phyloP scores from a whole-genome alignment of 2,797 vertebrate species.

The Lepidocolaptes lacrymiger region DNA sequence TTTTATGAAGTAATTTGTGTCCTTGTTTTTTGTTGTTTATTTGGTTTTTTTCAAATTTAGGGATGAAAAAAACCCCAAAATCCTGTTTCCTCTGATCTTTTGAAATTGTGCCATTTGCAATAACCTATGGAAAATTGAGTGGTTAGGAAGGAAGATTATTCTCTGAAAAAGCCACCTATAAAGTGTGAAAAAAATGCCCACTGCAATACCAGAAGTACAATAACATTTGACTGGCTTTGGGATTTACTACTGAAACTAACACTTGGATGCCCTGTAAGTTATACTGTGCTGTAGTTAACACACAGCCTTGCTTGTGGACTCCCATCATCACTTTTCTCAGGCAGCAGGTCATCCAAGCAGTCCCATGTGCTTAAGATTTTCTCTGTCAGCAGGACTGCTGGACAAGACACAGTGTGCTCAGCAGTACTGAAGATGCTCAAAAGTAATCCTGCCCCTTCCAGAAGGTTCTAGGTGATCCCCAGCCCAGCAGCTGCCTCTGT shows the following conservation, averaged over 20 bases:
- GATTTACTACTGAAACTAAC: background rate
- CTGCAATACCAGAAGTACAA: background rate
- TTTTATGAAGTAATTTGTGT: background rate
- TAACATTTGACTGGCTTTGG: background rate
- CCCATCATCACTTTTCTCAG: background rate
- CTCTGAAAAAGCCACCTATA: background rate
- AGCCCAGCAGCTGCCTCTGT: background rate
- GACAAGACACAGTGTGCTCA: background rate
- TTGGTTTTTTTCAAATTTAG: background rate
- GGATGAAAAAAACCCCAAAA: rapidly evolving
- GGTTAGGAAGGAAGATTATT: background rate
- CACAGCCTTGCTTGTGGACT: background rate
- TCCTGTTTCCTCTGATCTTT: background rate
- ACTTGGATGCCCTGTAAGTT: background rate
- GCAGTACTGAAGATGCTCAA: background rate
- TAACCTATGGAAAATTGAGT: background rate
- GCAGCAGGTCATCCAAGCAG: rapidly evolving
- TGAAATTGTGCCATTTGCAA: background rate
- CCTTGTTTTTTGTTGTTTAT: background rate
- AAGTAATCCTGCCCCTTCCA: background rate
- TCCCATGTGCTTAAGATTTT: background rate
- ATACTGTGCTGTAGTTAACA: rapidly evolving
- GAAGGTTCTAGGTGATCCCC: background rate
- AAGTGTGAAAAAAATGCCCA: background rate
- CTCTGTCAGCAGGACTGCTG: rapidly evolving